Evolutionary conservation across 2,888 invertebrate genomes (phyloP), one percentile per base, ranked within the genome.

Genomic region (Ornithoptera alexandrae): DNA sequence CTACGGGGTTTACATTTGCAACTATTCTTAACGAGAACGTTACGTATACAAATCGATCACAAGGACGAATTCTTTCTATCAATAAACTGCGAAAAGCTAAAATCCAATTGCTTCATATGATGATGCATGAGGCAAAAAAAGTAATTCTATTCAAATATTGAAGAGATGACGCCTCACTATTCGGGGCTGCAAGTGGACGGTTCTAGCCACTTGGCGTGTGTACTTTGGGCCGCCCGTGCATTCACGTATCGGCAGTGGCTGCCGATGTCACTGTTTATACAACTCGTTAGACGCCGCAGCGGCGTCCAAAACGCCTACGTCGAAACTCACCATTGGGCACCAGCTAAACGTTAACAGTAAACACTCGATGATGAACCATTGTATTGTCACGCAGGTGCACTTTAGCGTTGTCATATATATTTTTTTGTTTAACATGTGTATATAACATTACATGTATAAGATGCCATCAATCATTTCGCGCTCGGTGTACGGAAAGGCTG

Each of bases 211-310:
- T 82, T 78, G 82, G 84, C 82, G 82, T 76, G 74, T 77, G 71
- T 75, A 68, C 73, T 80, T 77, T 79, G 72, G 70, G 80, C 75
- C 80, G 82, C 36, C 64, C 42, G 80, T 59, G 81, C 79, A 74
- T 80, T 81, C 78, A 77, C 75, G 75, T 77, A 79, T 79, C 81
- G 78, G 82, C 81, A 84, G 86, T 87, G 85, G 88, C 80, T 81
- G 81, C 78, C 79, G 79, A 75, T 60, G 72, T 68, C 73, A 76
- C 71, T 90, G 90, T 90, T 90, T 88, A 88, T 89, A 87, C 85
- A 89, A 87, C 88, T 88, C 81, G 90, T 91, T 90, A 91, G 88
- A 82, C 79, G 81, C 80, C 79, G 77, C 77, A 78, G 79, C 79
- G 79, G 77, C 78, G 77, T 79, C 79, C 82, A 78, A 76, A 72